Evolutionary conservation across 2,888 invertebrate species (phyloP).

Genomic region (Xanthia icteritia): DNA sequence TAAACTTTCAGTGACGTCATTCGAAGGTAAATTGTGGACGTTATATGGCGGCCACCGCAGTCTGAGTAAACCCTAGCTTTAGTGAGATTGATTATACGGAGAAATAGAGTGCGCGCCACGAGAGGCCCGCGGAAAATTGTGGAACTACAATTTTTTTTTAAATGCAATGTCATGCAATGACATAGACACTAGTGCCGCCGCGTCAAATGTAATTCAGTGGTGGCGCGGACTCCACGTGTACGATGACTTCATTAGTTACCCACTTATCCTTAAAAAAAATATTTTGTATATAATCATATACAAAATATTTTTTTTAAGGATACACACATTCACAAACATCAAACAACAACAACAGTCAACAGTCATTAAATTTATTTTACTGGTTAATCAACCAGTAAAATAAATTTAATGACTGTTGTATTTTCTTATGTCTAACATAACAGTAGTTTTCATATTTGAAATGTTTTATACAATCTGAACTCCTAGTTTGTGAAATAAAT

Average conservation of each 20-base stretch:
- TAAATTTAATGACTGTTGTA: neutral
- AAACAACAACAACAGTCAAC: no score
- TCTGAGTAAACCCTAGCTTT: neutral
- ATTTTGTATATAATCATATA: no score
- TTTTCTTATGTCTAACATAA: constrained; percentile 1
- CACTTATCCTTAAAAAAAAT: neutral
- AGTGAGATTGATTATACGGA: neutral
- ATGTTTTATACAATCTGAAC: constrained; percentile 11
- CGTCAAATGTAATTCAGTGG: no score
- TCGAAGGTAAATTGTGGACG: neutral
- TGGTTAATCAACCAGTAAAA: neutral
- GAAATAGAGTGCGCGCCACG: neutral
- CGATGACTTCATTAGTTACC: neutral
- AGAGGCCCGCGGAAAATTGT: no score
- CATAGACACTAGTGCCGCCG: no score
- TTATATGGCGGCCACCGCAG: neutral
- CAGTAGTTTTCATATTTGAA: constrained; percentile 34
- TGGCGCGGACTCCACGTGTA: no score
- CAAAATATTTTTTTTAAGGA: no score
- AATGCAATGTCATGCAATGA: no score
- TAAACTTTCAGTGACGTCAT: neutral
- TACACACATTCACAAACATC: no score
- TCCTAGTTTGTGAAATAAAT: neutral
- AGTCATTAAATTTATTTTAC: no score
- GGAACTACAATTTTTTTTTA: no score